Base-by-base conservation (phyloP, 1,140 invertebrate genomes). In the Capitella teleta region DNA sequence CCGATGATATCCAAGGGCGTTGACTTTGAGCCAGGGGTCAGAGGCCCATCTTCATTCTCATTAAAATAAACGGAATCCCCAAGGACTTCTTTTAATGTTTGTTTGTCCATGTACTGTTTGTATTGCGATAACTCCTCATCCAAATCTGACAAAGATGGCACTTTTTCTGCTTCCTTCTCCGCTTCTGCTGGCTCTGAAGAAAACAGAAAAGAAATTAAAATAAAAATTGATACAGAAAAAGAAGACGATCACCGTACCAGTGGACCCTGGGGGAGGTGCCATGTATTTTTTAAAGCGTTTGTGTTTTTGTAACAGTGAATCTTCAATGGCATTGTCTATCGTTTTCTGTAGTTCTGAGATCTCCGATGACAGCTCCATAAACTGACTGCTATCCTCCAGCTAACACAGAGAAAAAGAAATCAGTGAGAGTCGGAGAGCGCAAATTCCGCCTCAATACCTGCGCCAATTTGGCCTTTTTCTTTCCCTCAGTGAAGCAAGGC, bases 401-500 rank as follows among this genome's bases (percentile, higher is more conserved):
- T 60, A 41, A 26, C 49, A 72, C n/a, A 40, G 19, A 40, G 10
- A 40, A 18, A 40, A 21, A 38, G 16, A 38, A 16, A 12, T 5
- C 36, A 34, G 10, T 1, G 10, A 16, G 0, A 34, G 32, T 12
- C 1, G 10, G 19, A 34, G 21, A 42, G 19, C 47, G 36, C 25
- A 41, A 53, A 21, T 18, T 24, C 47, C 6, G 8, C 32, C 25
- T 19, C 18, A 1, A 25, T 50, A 59, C 55, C 42, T 51, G 47
- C 23, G 37, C 45, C 12, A 61, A 40, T 55, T 84, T 83, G 64
- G 91, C 86, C 61, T 87, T 87, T 65, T 84, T 83, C 40, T 88
- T 77, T 0, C 89, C 87, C 3, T 82, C 83, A 74, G 87, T 92
- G 64, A 92, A 98, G 12, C 67, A 65, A 0, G 91, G 91, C 24